These are phyloP conservation scores for Entomobrya multifasciata DNA, from an alignment of 2,888 invertebrate genomes.

Conservation along the genomic window DNA sequence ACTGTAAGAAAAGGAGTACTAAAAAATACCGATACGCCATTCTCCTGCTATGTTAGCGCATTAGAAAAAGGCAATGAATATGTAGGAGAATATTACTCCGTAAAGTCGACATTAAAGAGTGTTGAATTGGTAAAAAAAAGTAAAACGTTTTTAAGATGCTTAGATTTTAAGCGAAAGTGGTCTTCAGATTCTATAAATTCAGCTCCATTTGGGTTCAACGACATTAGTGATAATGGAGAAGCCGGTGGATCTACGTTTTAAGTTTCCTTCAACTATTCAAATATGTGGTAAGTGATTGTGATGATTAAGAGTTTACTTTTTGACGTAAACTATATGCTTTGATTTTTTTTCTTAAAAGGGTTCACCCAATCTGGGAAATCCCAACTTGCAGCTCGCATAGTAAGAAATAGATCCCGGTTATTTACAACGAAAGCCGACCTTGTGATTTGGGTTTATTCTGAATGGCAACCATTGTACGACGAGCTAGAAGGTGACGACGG, in stretches of 20 bases:
- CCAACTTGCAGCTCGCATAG: not conserved
- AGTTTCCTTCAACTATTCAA: not conserved
- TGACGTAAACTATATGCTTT: not conserved
- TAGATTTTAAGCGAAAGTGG: not conserved
- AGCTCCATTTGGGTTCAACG: not conserved
- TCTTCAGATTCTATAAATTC: not conserved
- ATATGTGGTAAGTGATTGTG: not conserved
- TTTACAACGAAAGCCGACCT: not conserved
- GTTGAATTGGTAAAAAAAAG: not conserved
- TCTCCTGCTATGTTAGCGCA: not conserved
- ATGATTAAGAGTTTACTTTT: not conserved
- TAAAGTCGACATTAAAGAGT: not conserved
- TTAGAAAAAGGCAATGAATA: not conserved
- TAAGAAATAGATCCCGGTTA: not conserved
- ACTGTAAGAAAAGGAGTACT: not conserved
- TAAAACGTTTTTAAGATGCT: no score
- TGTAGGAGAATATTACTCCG: not conserved
- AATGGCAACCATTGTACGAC: not conserved
- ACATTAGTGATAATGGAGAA: not conserved
- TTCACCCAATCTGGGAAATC: not conserved
- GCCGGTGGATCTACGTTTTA: not conserved
- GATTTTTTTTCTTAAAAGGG: not conserved
- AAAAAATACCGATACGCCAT: not conserved
- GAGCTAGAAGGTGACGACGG: not conserved
- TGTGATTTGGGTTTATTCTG: not conserved